A percentile compares a stretch with the other conserved stretches of the same genome.
phyloP scores from a whole-genome alignment of 2,113 vertebrate species.

The Gymnogyps californianus region DNA sequence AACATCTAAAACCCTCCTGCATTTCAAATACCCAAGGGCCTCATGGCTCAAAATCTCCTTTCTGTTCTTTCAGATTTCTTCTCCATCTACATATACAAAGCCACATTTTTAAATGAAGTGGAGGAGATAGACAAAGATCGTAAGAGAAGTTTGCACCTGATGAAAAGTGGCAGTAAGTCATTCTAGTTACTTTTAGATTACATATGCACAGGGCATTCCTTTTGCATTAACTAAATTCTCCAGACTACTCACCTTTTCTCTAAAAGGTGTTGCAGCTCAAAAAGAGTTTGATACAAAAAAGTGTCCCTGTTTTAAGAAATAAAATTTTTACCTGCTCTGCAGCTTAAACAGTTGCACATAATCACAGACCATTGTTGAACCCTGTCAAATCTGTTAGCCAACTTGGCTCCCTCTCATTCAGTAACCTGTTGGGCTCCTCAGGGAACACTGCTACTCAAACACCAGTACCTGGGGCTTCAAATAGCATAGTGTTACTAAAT shows the following conservation, averaged over 20 bases:
- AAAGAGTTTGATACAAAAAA: neutral
- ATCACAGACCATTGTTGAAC: neutral
- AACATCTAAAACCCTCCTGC: neutral
- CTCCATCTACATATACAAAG: neutral
- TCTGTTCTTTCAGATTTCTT: neutral
- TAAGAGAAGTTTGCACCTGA: neutral
- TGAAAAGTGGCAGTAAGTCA: neutral
- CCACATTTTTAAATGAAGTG: neutral
- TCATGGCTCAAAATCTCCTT: neutral
- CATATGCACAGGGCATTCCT: neutral
- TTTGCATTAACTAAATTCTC: neutral
- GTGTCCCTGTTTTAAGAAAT: neutral
- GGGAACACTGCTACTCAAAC: neutral
- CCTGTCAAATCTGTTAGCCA: neutral
- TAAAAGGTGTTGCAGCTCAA: neutral
- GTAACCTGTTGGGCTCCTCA: neutral
- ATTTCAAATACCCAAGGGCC: slow-evolving; percentile 20
- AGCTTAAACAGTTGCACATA: neutral
- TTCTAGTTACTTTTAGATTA: neutral
- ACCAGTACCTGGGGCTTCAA: neutral
- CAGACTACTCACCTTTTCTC: neutral
- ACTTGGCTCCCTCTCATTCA: neutral
- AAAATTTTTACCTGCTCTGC: neutral
- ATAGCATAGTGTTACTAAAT: neutral
- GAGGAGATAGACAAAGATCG: neutral